Evolutionary conservation across 1,140 invertebrate genomes (phyloP).

Genomic region (Drosophila erecta): DNA sequence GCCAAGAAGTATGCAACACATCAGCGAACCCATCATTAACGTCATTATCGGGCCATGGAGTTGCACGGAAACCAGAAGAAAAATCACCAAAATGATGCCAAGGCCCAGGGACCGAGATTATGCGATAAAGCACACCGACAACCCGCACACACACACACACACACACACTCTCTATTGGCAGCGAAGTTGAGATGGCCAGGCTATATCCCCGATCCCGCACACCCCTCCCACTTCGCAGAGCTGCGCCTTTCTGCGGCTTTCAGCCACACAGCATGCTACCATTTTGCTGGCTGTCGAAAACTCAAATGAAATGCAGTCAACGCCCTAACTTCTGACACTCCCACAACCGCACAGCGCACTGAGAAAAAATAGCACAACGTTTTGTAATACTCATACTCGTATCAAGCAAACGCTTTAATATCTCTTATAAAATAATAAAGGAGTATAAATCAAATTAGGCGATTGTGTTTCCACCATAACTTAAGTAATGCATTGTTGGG

Average conservation of each 20-base stretch:
- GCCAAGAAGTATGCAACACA: slow-evolving; percentile 40
- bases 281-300: slow-evolving; percentile 65
- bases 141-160: slow-evolving; percentile 1
- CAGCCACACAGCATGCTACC: slow-evolving; percentile 63
- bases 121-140: slow-evolving; percentile 52
- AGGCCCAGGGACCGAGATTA: slow-evolving; percentile 59
- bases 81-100: slow-evolving; percentile 47
- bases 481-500: no score
- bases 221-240: not conserved
- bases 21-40: slow-evolving; percentile 59
- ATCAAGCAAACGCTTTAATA: no score
- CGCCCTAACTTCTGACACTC: slow-evolving; percentile 34
- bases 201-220: not conserved
- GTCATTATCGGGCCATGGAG: slow-evolving; percentile 55
- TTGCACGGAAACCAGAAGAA: slow-evolving; percentile 15
- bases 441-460: no score
- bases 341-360: slow-evolving; percentile 13
- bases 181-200: slow-evolving; percentile 27
- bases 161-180: not conserved
- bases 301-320: slow-evolving; percentile 70
- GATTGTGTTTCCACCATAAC: no score
- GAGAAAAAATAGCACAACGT: not conserved
- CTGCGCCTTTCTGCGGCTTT: slow-evolving; percentile 33
- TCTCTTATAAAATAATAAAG: no score
- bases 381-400: no score